Evolutionary conservation across 1,140 invertebrate genomes (phyloP).

Genomic region (Contarinia nasturtii): DNA sequence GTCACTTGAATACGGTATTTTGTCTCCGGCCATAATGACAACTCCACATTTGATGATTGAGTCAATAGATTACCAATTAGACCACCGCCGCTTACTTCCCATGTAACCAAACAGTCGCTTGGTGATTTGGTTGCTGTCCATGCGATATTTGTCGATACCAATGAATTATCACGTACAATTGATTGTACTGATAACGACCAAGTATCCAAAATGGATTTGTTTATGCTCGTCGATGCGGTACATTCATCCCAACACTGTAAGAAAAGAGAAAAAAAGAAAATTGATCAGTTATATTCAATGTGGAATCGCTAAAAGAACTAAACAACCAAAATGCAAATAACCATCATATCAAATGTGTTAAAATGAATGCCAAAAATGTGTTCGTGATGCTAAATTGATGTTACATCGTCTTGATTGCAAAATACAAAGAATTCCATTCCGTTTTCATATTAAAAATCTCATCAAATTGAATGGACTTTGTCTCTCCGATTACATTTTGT

Average conservation of each 20-base stretch:
- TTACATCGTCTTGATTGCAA: no score
- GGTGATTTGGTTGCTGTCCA: slow-evolving; percentile 44
- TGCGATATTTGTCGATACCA: slow-evolving; percentile 55
- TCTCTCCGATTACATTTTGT: no score
- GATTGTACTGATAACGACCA: slow-evolving; percentile 8
- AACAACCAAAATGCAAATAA: no score
- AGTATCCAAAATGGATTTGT: slow-evolving; percentile 7
- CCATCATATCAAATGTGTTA: no score
- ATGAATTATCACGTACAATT: slow-evolving; percentile 16
- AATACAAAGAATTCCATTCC: no score
- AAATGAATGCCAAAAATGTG: no score
- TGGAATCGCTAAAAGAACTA: no score
- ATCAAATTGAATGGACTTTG: no score
- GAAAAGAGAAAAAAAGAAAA: neutral
- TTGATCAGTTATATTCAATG: no score
- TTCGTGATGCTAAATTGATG: no score
- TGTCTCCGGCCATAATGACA: slow-evolving; percentile 61
- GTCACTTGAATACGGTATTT: slow-evolving; percentile 58
- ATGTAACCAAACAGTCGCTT: slow-evolving; percentile 56
- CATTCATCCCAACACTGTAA: slow-evolving; percentile 19
- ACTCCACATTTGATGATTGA: slow-evolving; percentile 51
- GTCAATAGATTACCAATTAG: slow-evolving; percentile 69
- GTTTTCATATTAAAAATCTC: no score
- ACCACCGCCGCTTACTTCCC: slow-evolving; percentile 64
- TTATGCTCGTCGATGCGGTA: slow-evolving; percentile 10